Evolutionary conservation across 2,888 invertebrate genomes (phyloP), one percentile per base, ranked within the genome.

Genomic region (Scaptomyza flava): DNA sequence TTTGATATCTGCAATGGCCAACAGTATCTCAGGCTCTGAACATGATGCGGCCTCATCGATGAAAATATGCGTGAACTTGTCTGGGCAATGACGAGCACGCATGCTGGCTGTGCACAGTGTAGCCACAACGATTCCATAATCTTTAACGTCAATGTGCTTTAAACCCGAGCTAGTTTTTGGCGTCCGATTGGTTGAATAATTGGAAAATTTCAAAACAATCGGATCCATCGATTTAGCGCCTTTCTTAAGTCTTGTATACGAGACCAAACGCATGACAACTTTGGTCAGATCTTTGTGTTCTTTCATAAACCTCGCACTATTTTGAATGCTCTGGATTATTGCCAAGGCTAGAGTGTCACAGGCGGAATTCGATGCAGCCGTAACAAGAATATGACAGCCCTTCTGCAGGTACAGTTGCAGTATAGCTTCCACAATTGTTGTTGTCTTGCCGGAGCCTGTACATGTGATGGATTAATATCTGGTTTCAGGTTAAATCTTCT

Each of bases 31-130:
- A 0, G 95, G 94, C 90, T 96, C 96, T 6, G 93, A 93, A 0
- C 95, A 94, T 82, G 96, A 96, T 0, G 95, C 96, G 30, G 95
- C 95, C 92, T 96, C 96, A 88, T 96, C 96, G 62, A 96, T 93
- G 87, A 96, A 95, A 12, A 95, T 93, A 86, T 96, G 95, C 0
- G 94, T 41, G 33, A 74, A 57, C 3, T 58, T 2, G 3, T 7
- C 0, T 23, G 5, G 0, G 14, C 23, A 33, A 30, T 12, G 7
- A 23, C 11, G 11, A n/a, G 94, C 74, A 12, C 89, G 65, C 52
- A 79, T 74, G 14, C 90, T 94, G 33, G 94, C 93, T 8, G 94
- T 93, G 31, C 93, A 91, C 53, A 96, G 92, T 0, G 96, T 96
- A 42, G 93, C 92, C 12, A 96, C 93, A 12, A 96, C 91, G 50